Evolutionary conservation across 2,888 invertebrate genomes (phyloP), one percentile per base, ranked within the genome.

Genomic region (Leucozona laternaria): DNA sequence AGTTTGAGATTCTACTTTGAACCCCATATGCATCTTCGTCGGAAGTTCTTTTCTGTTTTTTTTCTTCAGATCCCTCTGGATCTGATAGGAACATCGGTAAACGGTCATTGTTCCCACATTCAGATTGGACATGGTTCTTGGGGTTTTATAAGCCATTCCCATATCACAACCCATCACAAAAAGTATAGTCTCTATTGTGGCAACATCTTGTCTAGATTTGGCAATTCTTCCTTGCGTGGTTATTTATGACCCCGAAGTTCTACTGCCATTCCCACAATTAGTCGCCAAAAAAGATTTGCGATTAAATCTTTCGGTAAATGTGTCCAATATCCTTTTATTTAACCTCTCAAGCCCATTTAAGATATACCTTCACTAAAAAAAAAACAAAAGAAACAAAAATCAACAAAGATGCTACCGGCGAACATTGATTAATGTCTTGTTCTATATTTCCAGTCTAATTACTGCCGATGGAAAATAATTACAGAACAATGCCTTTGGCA

Each of bases 391-490:
- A 43, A 31, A 50, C 22, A 37, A 45, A 53, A 34, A 48, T 48
- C n/a, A 20, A 37, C 13, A 60, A 57, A 68, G 50, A 45, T 66
- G 57, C 75, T 53, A 66, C 68, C 60, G 20, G 80, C 58, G n/a
- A 85, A 78, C 85, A 78, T 86, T 86, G 86, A 86, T 86, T 86
- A 82, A 86, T 86, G 86, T 86, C 87, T 87, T 87, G 87, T 83
- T 82, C 87, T 68, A 87, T 79, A 87, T 87, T 87, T 87, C 79
- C 87, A 79, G 82, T 87, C 82, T 87, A 87, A 87, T 87, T 87
- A 87, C 87, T 86, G 75, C 31, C 45, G 76, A 45, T 60, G 71
- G 76, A 87, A 83, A 87, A 82, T 82, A 79, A 87, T 87, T 87
- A 79, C 66, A 79, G 76, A 87, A 82, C 82, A 87, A 82, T 87